Percentiles rank a stretch among this genome's conserved stretches.
Evolutionary conservation across 2,888 invertebrate genomes (phyloP).

Genomic region (Brachylomia viminalis): DNA sequence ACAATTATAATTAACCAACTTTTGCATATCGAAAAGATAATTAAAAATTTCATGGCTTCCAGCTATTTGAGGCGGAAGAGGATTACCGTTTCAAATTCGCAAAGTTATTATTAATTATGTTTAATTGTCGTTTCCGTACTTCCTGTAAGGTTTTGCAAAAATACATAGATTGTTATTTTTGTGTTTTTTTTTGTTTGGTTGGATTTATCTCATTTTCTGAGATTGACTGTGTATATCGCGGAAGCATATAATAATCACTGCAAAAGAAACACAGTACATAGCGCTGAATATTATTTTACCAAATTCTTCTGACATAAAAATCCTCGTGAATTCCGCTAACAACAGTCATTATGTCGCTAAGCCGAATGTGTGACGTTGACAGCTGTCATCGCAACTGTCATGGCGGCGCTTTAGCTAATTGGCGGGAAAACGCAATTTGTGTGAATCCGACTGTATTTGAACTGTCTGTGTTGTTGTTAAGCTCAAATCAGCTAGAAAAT

Average conservation of each 20-base stretch:
- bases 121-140: constrained; percentile 50
- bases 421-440: constrained; percentile 63
- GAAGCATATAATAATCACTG: neutral
- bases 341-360: constrained; percentile 39
- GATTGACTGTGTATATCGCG: neutral
- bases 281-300: neutral
- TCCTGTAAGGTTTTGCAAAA: constrained; percentile 26
- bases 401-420: constrained; percentile 61
- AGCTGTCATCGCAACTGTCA: constrained; percentile 66
- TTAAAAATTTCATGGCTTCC: constrained; percentile 59
- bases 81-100: constrained; percentile 49
- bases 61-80: constrained; percentile 43
- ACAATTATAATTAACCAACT: constrained; percentile 4
- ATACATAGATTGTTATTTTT: constrained; percentile 10
- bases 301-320: neutral
- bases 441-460: constrained; percentile 44
- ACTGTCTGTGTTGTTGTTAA: constrained; percentile 22
- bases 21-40: constrained; percentile 25
- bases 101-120: constrained; percentile 42
- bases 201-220: too few species aligned
- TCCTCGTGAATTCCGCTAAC: neutral
- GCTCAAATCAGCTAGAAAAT: constrained; percentile 22
- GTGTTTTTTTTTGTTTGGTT: too few species aligned
- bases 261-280: neutral
- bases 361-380: constrained; percentile 60